Base-by-base conservation (phyloP, 2,888 invertebrate species). In the Acronicta leporina region DNA sequence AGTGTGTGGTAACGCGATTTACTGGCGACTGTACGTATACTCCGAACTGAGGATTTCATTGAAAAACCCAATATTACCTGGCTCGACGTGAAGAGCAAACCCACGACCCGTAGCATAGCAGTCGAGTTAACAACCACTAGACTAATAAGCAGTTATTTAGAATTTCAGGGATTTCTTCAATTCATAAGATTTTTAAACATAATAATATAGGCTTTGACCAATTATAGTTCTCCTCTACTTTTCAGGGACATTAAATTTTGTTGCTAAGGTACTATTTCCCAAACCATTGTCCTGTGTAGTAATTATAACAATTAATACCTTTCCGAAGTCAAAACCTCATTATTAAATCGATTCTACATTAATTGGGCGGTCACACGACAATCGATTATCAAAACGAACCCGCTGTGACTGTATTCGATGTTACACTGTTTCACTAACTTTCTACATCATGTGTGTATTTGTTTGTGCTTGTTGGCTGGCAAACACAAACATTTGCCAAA, bases 311-410 rank as follows among this genome's bases (percentile, higher is more conserved):
- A 70, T 70, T n/a, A 54, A 14, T 47, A 45, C 41, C 38, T 53
- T 40, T 38, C 64, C 38, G 20, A 60, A 64, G 45, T 61, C 43
- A 43, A 49, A 63, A 65, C 50, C 61, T 62, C 54, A 62, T 73
- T 73, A 38, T 20, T 15, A 41, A 53, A 71, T 68, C 55, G 69
- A 68, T 68, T 44, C 15, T 11, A 53, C 30, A 30, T 64, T 56
- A 44, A 35, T 51, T 68, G 53, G 40, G 42, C 16, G 13, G 65
- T 62, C 72, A 72, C 72, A 70, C 74, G 61, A 72, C 49, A 45
- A 65, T 55, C 51, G 57, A 65, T 58, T 41, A 53, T 55, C 27
- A 50, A 57, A 52, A 46, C 16, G 9, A 25, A 43, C 46, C 27
- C 14, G 11, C 33, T 30, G 33, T 6, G 42, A 20, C 42, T 52